These are phyloP conservation scores for Pseudomyrmex cubaensis DNA, from an alignment of 1,140 invertebrate genomes.

Conservation along the genomic window DNA sequence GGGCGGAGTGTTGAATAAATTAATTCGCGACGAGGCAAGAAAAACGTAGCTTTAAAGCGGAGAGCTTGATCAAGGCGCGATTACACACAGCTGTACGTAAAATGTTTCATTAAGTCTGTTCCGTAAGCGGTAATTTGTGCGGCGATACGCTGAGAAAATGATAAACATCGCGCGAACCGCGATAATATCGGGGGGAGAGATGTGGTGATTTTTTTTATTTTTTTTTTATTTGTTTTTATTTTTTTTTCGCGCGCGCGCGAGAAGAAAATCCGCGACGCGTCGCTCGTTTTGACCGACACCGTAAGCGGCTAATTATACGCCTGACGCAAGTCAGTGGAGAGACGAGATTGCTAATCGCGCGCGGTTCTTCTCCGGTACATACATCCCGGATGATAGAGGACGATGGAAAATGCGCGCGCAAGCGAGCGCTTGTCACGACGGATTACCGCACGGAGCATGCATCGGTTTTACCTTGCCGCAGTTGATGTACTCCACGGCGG, in stretches of 20 bases:
- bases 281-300: slow-evolving; percentile 42
- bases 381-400: too few relatives aligned
- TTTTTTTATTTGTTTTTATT: slow-evolving; percentile 10
- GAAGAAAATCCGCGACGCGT: slow-evolving; percentile 37
- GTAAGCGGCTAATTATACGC: slow-evolving; percentile 56
- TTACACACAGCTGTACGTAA: slow-evolving; percentile 25
- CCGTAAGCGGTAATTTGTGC: slow-evolving; percentile 40
- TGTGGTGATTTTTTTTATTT: too few relatives aligned
- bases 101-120: slow-evolving; percentile 52
- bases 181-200: slow-evolving; percentile 26
- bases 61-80: slow-evolving; percentile 18
- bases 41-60: neutral
- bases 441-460: slow-evolving; percentile 3
- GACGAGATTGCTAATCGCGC: slow-evolving; percentile 50
- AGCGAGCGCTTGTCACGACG: slow-evolving; percentile 30
- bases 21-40: slow-evolving; percentile 6
- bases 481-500: slow-evolving; percentile 96
- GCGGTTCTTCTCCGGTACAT: neutral
- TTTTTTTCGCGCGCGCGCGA: slow-evolving; percentile 35
- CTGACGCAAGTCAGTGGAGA: slow-evolving; percentile 46
- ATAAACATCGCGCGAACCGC: slow-evolving; percentile 57
- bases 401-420: neutral
- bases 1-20: neutral
- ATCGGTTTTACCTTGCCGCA: slow-evolving; percentile 93
- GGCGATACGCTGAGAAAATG: slow-evolving; percentile 58